A percentile compares a stretch with the other conserved stretches of the same genome.
Conservation (phyloP, 2,888 invertebrate genomes). For the Lutraria lutraria region DNA sequence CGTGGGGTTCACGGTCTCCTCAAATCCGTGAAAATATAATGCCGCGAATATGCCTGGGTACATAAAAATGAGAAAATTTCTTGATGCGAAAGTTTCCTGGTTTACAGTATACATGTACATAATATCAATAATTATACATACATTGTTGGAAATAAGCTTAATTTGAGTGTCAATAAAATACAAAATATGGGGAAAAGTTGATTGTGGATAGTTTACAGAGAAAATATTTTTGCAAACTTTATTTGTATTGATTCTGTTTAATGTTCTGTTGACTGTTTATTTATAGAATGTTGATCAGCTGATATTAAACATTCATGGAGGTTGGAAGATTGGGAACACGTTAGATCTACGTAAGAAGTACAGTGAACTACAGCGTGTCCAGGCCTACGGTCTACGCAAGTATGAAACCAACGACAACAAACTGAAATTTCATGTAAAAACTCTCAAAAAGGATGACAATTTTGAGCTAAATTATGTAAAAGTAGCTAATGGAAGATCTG, state of each 20-base stretch:
- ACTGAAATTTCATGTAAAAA: conserved; percentile 62
- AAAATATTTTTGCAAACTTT: not conserved
- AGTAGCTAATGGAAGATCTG: conserved; percentile 43
- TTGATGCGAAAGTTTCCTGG: too few species aligned
- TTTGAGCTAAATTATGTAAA: conserved; percentile 69
- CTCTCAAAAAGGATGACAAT: conserved; percentile 35
- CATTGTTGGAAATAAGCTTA: not conserved
- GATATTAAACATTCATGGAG: conserved; percentile 64
- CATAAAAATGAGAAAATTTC: too few species aligned
- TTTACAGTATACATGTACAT: too few species aligned
- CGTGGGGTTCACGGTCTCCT: too few species aligned
- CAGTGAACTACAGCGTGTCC: conserved; percentile 75
- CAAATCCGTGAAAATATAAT: too few species aligned
- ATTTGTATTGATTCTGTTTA: not conserved
- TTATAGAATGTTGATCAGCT: conserved; percentile 77
- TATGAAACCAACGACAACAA: conserved; percentile 66
- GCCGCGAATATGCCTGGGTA: too few species aligned
- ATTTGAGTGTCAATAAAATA: too few species aligned
- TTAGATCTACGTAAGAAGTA: conserved; percentile 69
- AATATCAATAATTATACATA: too few species aligned
- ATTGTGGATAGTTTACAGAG: not conserved
- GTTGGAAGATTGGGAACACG: conserved; percentile 47
- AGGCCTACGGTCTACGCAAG: conserved; percentile 73
- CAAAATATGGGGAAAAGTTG: too few species aligned
- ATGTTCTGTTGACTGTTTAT: conserved; percentile 30